Evolutionary conservation across 1,140 invertebrate species (phyloP).

Genomic region (Nebria ingens): DNA sequence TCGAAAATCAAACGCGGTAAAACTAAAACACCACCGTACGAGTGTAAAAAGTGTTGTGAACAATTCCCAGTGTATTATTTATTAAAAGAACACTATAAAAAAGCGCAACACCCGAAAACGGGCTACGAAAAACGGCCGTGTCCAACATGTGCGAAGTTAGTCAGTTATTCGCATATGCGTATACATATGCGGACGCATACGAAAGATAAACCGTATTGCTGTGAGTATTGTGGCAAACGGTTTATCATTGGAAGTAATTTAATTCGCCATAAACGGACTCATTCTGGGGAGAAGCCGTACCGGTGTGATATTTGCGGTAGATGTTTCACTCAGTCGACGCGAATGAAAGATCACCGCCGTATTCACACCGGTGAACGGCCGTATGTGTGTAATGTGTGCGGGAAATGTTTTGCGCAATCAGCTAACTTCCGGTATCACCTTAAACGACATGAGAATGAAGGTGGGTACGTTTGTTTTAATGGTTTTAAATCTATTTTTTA

Average conservation of each 20-base stretch:
- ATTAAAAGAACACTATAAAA: neutral
- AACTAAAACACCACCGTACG: neutral
- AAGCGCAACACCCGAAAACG: neutral
- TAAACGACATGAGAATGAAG: neutral
- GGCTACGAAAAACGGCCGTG: neutral
- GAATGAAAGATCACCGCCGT: too few species aligned
- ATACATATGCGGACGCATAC: conserved; percentile 36
- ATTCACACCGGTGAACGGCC: too few species aligned
- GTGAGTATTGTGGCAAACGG: conserved; percentile 29
- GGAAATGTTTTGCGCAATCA: too few species aligned
- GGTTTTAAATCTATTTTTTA: too few species aligned
- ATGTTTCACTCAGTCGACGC: too few species aligned
- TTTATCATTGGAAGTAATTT: conserved; percentile 14
- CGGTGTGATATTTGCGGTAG: too few species aligned
- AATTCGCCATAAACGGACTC: conserved; percentile 11
- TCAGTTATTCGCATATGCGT: neutral
- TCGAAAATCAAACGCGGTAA: neutral
- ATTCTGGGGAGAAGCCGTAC: conserved; percentile 29
- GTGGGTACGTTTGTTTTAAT: too few species aligned
- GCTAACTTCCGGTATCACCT: too few species aligned
- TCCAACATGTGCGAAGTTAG: neutral
- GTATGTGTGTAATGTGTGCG: too few species aligned
- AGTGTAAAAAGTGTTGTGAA: neutral
- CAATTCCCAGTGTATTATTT: neutral
- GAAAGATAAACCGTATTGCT: conserved; percentile 39